Base-by-base conservation (phyloP, 1,140 invertebrate species). In the Calliopsis andreniformis region DNA sequence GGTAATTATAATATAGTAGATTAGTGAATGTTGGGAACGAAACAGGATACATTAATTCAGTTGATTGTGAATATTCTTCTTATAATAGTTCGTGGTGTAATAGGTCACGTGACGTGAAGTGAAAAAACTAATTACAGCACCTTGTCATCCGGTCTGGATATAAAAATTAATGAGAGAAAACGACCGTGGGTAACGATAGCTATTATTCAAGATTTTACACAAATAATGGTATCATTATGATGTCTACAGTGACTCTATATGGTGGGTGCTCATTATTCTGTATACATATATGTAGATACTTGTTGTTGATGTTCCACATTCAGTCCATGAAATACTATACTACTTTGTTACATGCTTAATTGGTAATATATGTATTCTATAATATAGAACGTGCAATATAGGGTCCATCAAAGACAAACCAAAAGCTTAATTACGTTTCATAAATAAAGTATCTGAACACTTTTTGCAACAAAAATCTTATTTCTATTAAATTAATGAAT, bases 101-200 rank as follows among this genome's bases (percentile, higher is more conserved):
- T 8, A 7, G 49, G 45, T 23, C 0, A n/a, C 14, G 45, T 20
- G 30, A 47, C 7, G 18, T 16, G 43, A 12, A 4, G 16, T 49
- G 47, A 10, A 25, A 18, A n/a, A 32, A 66, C 23, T 25, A 62
- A 43, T 62, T 62, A 18, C 14, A 4, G 3, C 20, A 18, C 42
- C 23, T 61, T 20, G 14, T 16, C 20, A 4, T 2, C 23, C 39
- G 39, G 25, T 16, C 5, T 25, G 6, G 62, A 20, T 12, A 64
- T 64, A 18, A 32, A 47, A 64, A 30, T 47, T 64, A 64, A 64
- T 18, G 45, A 66, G 59, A 51, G 12, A 23, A 35, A 30, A 28
- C 28, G 30, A 47, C 45, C 14, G 25, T 12, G 43, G 25, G 2
- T 28, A 64, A 47, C 10, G 10, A 51, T 35, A 66, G 47, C 23